These are phyloP conservation scores for Selene dorsalis DNA, from an alignment of 2,797 vertebrate species.

Conservation along the genomic window DNA sequence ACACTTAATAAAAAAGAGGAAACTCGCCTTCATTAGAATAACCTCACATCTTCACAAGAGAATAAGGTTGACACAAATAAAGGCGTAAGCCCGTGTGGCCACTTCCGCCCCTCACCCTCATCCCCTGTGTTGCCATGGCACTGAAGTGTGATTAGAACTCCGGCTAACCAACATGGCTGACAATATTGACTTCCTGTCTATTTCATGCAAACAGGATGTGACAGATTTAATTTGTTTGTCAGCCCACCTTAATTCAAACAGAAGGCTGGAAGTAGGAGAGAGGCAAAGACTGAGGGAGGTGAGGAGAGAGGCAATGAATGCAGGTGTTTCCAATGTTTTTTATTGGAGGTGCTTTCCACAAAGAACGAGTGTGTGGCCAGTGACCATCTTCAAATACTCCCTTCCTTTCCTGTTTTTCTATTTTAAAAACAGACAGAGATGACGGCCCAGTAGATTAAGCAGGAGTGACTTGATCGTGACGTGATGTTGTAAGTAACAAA, in stretches of 20 bases:
- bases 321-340: not conserved
- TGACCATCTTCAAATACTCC: not conserved
- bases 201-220: conserved; percentile 86
- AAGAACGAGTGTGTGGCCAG: not conserved
- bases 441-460: conserved; percentile 70
- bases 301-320: conserved; percentile 27
- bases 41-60: not conserved
- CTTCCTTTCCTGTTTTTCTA: not conserved
- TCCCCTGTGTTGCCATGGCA: conserved; percentile 68
- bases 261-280: conserved; percentile 80
- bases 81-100: conserved; percentile 11
- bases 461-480: conserved; percentile 71
- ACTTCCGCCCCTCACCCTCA: conserved; percentile 49
- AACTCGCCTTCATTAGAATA: not conserved
- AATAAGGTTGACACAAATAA: not conserved
- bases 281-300: conserved; percentile 57
- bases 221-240: conserved; percentile 90
- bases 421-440: conserved; percentile 22
- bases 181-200: conserved; percentile 85
- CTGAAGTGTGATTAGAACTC: conserved; percentile 86
- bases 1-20: not conserved
- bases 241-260: conserved; percentile 86
- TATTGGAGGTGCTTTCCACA: not conserved
- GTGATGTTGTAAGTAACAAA: conserved; percentile 64
- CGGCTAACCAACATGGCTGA: conserved; percentile 82